Percentiles rank a stretch among this genome's conserved stretches.
Evolutionary conservation across 1,140 invertebrate genomes (phyloP).

Genomic region (Drosophila melanica): DNA sequence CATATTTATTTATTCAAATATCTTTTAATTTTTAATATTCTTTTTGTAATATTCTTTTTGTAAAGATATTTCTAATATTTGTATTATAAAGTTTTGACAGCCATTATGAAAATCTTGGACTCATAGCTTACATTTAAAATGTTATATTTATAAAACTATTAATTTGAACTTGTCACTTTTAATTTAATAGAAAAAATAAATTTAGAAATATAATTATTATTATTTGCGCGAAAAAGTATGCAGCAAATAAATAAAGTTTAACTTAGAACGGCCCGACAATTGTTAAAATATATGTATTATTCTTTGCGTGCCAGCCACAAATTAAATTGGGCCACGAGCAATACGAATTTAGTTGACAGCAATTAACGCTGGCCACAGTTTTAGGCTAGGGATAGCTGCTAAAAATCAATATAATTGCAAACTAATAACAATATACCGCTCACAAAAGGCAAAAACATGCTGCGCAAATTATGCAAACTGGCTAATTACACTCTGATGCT

Average conservation of each 20-base stretch:
- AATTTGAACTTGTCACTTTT: too few relatives aligned
- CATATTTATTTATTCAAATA: too few relatives aligned
- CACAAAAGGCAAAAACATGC: slow-evolving; percentile 28
- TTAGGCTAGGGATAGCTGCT: not conserved
- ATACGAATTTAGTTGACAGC: slow-evolving; percentile 64
- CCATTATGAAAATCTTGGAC: too few relatives aligned
- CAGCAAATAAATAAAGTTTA: slow-evolving; percentile 26
- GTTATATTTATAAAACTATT: too few relatives aligned
- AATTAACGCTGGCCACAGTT: slow-evolving; percentile 49
- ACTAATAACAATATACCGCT: slow-evolving; percentile 41
- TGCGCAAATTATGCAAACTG: slow-evolving; percentile 66
- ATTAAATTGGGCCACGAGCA: slow-evolving; percentile 57
- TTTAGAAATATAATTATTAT: too few relatives aligned
- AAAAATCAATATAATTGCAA: slow-evolving; percentile 70
- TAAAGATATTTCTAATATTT: too few relatives aligned
- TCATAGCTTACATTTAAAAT: too few relatives aligned
- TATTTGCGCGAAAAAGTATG: not conserved
- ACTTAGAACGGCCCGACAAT: slow-evolving; percentile 17
- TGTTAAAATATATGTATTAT: slow-evolving; percentile 23
- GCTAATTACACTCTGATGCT: slow-evolving; percentile 68
- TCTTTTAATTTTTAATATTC: too few relatives aligned
- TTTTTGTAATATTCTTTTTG: too few relatives aligned
- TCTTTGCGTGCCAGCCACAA: slow-evolving; percentile 62
- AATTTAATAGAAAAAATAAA: too few relatives aligned
- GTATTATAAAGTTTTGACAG: too few relatives aligned